These are phyloP conservation scores for Odontocerum albicorne DNA, from an alignment of 2,888 invertebrate species.

Conservation along the genomic window DNA sequence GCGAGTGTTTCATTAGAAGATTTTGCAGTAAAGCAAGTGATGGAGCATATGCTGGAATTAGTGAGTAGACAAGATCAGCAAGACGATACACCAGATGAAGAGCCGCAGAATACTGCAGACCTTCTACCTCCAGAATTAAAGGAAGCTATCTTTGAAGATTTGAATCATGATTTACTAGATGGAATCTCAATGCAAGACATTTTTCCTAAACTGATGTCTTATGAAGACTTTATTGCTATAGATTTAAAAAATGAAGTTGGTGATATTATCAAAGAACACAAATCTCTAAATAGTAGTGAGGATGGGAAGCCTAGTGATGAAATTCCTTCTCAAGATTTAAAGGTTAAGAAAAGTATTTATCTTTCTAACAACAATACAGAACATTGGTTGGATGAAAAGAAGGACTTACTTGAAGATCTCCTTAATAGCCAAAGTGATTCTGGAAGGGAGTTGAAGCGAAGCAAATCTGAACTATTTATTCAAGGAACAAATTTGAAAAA, in stretches of 20 bases:
- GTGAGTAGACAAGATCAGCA: conserved; percentile 66
- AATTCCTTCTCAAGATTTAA: conserved; percentile 43
- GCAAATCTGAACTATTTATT: conserved; percentile 65
- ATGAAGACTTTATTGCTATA: conserved; percentile 65
- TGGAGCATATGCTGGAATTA: conserved; percentile 60
- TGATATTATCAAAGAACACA: conserved; percentile 50
- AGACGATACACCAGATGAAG: conserved; percentile 67
- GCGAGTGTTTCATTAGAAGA: conserved; percentile 51
- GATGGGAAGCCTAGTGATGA: conserved; percentile 42
- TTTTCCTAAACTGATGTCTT: conserved; percentile 70
- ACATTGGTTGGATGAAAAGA: conserved; percentile 51
- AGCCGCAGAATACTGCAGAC: conserved; percentile 79
- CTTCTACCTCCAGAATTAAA: conserved; percentile 83
- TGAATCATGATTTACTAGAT: conserved; percentile 79
- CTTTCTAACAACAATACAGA: conserved; percentile 43
- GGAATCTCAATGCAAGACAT: conserved; percentile 87
- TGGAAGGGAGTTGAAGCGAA: conserved; percentile 62
- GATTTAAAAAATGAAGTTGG: conserved; percentile 63
- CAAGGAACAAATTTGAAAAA: conserved; percentile 55
- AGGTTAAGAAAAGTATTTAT: conserved; percentile 35
- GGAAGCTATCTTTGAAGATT: conserved; percentile 83
- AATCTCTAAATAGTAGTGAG: conserved; percentile 50
- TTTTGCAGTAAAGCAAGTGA: conserved; percentile 59
- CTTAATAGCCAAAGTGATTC: conserved; percentile 56
- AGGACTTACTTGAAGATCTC: conserved; percentile 60